Percentiles rank a stretch among this genome's conserved stretches.
Evolutionary conservation across 2,797 vertebrate genomes (phyloP).

Genomic region (Paramormyrops hopkinsi): DNA sequence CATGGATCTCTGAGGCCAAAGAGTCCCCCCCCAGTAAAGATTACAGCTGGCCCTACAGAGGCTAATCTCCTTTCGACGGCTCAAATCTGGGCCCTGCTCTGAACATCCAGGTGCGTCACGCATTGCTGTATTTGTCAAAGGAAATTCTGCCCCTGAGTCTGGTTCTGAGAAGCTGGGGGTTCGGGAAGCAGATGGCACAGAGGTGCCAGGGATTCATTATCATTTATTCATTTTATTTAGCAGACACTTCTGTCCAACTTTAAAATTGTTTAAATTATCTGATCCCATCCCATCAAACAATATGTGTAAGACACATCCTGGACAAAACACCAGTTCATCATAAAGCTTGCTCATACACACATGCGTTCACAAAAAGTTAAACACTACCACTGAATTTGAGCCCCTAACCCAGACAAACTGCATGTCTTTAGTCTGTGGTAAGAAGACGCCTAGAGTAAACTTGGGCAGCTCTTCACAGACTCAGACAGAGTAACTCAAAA

Average conservation of each 20-base stretch:
- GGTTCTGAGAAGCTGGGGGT: slow-evolving; percentile 30
- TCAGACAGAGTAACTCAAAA: neutral
- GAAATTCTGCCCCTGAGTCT: slow-evolving; percentile 39
- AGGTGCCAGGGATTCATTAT: neutral
- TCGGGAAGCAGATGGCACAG: neutral
- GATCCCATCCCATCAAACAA: neutral
- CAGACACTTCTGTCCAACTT: neutral
- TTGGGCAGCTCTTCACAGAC: neutral
- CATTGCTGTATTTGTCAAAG: slow-evolving; percentile 31
- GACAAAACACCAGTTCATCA: neutral
- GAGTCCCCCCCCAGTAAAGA: neutral
- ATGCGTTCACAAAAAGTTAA: neutral
- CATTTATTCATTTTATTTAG: neutral
- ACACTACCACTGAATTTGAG: neutral
- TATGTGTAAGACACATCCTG: neutral
- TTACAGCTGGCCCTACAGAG: neutral
- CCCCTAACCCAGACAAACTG: neutral
- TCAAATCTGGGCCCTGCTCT: neutral
- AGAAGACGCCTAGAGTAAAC: neutral
- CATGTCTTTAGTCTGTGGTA: neutral
- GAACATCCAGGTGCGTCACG: slow-evolving; percentile 22
- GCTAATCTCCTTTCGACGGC: neutral
- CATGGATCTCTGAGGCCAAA: neutral
- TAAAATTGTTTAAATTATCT: neutral
- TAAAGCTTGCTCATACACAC: neutral